Evolutionary conservation across 2,888 invertebrate species (phyloP).

Genomic region (Junonia oenone): DNA sequence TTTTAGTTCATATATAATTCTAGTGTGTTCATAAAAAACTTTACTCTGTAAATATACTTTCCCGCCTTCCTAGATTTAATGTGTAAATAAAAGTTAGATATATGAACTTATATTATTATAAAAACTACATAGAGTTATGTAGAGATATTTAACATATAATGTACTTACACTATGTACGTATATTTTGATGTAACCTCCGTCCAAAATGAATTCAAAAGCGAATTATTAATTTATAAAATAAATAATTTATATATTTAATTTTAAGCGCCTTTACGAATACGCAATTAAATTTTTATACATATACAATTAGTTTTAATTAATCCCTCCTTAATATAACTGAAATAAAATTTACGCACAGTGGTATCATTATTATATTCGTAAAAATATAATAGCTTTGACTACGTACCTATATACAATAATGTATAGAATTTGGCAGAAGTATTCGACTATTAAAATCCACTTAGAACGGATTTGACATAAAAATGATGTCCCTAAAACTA

Average conservation of each 20-base stretch:
- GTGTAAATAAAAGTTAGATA: slow-evolving; percentile 32
- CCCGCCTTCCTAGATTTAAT: slow-evolving; percentile 29
- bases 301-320: slow-evolving; percentile 28
- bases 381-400: no score
- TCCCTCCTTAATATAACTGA: no score
- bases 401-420: no score
- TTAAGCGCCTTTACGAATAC: slow-evolving; percentile 44
- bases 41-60: slow-evolving; percentile 28
- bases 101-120: no score
- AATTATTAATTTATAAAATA: slow-evolving; percentile 41
- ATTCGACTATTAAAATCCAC: no score
- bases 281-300: slow-evolving; percentile 40
- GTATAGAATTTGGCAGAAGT: no score
- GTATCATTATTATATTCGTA: no score
- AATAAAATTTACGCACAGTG: no score
- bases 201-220: slow-evolving; percentile 49
- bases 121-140: slow-evolving; percentile 58
- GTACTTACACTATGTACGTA: slow-evolving; percentile 66
- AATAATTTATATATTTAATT: slow-evolving; percentile 35
- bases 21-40: slow-evolving; percentile 4
- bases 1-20: background rate
- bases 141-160: slow-evolving; percentile 42
- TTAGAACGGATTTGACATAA: no score
- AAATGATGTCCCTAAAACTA: no score
- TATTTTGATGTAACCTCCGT: slow-evolving; percentile 63